Evolutionary conservation across 2,797 vertebrate genomes (phyloP).

Genomic region (Molossus alvarezi): DNA sequence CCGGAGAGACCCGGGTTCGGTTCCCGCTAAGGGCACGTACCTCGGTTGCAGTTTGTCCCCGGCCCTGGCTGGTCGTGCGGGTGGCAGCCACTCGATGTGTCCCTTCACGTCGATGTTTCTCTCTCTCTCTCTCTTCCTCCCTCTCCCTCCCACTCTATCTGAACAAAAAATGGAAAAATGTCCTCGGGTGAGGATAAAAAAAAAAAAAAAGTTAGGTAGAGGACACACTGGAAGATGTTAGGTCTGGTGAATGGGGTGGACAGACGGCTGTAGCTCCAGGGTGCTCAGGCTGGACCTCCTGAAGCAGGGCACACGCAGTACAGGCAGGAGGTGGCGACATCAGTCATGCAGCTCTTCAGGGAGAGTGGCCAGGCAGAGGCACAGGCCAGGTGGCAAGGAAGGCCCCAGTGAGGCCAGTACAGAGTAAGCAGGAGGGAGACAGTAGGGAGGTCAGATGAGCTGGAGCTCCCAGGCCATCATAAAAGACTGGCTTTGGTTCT

Average conservation of each 20-base stretch:
- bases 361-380: too few species aligned
- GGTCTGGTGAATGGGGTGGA: neutral
- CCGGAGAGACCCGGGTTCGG: too few species aligned
- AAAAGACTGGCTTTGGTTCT: neutral
- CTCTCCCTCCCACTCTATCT: too few species aligned
- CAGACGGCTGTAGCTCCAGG: too few species aligned
- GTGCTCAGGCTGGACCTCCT: neutral
- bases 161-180: too few species aligned
- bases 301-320: rapidly evolving
- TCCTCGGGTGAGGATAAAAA: too few species aligned
- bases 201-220: neutral
- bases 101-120: too few species aligned
- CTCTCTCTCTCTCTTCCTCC: too few species aligned
- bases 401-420: neutral
- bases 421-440: neutral
- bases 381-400: neutral
- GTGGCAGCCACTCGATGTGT: too few species aligned
- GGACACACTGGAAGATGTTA: neutral
- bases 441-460: neutral
- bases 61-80: too few species aligned
- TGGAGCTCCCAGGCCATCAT: neutral
- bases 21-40: too few species aligned
- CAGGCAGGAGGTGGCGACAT: neutral
- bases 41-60: too few species aligned
- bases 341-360: neutral